Evolutionary conservation across 2,888 invertebrate genomes (phyloP).

Genomic region (Argyra leucocephala): DNA sequence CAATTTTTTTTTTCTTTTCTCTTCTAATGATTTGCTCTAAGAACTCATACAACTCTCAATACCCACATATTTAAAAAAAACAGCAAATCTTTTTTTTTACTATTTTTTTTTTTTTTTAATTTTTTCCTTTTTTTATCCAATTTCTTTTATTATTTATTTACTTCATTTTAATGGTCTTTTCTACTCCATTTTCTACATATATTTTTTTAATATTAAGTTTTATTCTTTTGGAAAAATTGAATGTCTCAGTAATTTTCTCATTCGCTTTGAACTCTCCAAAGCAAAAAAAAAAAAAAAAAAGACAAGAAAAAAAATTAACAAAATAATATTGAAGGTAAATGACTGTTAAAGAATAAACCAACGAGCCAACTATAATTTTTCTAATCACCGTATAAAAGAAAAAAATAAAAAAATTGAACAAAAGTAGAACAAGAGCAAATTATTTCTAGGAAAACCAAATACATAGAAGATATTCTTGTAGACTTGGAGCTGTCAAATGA

Average conservation of each 20-base stretch:
- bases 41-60: too few relatives aligned
- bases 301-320: too few relatives aligned
- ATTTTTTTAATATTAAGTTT: not conserved
- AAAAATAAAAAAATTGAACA: not conserved
- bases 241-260: not conserved
- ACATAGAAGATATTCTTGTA: too few relatives aligned
- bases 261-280: not conserved
- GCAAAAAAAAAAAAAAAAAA: too few relatives aligned
- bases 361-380: not conserved
- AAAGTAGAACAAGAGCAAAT: not conserved
- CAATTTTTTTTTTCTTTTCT: too few relatives aligned
- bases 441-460: too few relatives aligned
- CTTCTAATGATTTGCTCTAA: too few relatives aligned
- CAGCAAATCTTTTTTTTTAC: too few relatives aligned
- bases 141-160: not conserved
- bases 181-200: not conserved
- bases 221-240: not conserved
- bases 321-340: not conserved
- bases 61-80: too few relatives aligned
- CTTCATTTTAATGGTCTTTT: not conserved
- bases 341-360: not conserved
- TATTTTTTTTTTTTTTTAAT: not conserved
- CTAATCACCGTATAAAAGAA: not conserved
- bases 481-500: too few relatives aligned
- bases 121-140: not conserved